Evolutionary conservation across 2,113 vertebrate genomes (phyloP).

Genomic region (Corvus hawaiiensis): DNA sequence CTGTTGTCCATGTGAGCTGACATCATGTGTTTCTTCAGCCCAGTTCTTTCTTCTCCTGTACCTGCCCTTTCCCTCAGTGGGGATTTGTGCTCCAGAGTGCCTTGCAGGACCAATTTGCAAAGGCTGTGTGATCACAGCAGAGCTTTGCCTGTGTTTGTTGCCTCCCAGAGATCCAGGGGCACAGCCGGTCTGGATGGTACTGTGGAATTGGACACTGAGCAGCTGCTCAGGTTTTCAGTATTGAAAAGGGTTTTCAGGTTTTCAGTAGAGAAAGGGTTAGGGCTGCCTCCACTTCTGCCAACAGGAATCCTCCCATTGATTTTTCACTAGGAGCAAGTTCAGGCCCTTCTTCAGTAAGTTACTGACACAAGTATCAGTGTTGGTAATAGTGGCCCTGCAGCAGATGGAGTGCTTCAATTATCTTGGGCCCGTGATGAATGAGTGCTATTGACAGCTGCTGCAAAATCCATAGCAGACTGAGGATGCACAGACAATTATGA

Average conservation of each 20-base stretch:
- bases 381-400: constrained; percentile 54
- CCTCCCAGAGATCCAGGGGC: not conserved
- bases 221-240: not conserved
- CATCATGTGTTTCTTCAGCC: not conserved
- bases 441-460: constrained; percentile 61
- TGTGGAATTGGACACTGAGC: rapidly evolving
- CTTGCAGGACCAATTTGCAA: not conserved
- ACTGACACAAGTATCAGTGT: constrained; percentile 56
- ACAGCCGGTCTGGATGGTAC: rapidly evolving
- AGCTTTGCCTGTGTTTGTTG: not conserved
- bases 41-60: not conserved
- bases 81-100: not conserved
- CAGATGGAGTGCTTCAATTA: constrained; percentile 66
- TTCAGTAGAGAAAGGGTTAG: constrained; percentile 45
- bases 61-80: not conserved
- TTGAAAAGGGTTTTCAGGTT: not conserved
- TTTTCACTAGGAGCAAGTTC: constrained; percentile 46
- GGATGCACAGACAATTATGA: constrained; percentile 57
- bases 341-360: constrained; percentile 52
- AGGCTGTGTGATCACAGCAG: not conserved
- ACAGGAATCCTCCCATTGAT: constrained; percentile 26
- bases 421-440: constrained; percentile 47
- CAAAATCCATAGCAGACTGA: constrained; percentile 64
- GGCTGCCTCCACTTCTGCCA: not conserved
- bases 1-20: not conserved